Base-by-base conservation (phyloP, 2,888 invertebrate genomes). In the Philonicus albiceps region DNA sequence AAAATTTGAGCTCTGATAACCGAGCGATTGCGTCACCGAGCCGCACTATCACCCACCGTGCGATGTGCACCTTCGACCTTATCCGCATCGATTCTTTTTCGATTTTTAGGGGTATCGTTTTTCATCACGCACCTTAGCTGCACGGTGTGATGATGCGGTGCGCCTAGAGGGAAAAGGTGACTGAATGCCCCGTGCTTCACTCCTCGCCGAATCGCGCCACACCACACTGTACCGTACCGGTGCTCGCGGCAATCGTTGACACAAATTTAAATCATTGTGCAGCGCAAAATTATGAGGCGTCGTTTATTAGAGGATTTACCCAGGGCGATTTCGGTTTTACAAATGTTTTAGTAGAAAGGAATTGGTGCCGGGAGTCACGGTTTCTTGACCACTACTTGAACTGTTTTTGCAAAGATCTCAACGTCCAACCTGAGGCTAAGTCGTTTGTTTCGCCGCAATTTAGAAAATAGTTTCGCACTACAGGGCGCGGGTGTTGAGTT, bases 41-140 rank as follows among this genome's bases (percentile, higher is more conserved):
- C 34, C 81, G 81, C 34, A 37, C 81, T 81, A 81, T 81, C 81
- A 81, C 64, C 81, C 81, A 55, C 64, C 55, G 81, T 19, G 64
- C 34, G 34, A 81, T 13, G 81, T 81, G 55, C 81, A 81, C 81
- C 81, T 81, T 81, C 81, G 81, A 81, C 81, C 81, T 81, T 81
- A 81, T 81, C 64, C 11, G 37, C 64, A 30, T n/a, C 7, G 31
- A 81, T 81, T 81, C n/a, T n/a, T 81, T 81, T 37, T 64, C 81
- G 81, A 81, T 55, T 55, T n/a, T 37, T 37, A n/a, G n/a, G 27
- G 30, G 34, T 81, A 4, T 49, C 49, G 0, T 55, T 55, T 31
- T 55, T 34, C 11, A 34, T n/a, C 30, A 81, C 81, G 81, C 81
- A 55, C 81, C n/a, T 74, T 19, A 11, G 53, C 19, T 1, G 53